Conservation (phyloP, 2,797 vertebrate genomes). For the Pachyuromys duprasi region DNA sequence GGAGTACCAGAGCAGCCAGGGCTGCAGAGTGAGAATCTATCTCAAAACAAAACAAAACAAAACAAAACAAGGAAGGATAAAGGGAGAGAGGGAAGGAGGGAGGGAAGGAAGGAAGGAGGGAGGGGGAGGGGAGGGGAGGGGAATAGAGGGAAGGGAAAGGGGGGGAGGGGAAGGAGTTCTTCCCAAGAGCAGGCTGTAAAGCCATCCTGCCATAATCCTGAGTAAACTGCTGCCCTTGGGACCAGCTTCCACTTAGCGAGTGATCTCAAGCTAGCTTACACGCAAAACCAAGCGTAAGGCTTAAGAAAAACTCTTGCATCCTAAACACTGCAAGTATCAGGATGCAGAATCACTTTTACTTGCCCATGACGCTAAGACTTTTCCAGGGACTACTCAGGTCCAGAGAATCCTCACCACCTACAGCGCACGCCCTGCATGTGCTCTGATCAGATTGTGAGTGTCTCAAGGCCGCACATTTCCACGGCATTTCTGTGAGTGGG, state of each 20-base stretch:
- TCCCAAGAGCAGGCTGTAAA: neutral
- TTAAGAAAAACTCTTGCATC: neutral
- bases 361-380: neutral
- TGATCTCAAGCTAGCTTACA: neutral
- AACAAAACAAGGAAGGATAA: neutral
- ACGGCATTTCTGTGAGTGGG: neutral
- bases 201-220: accelerated
- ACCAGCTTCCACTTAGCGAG: neutral
- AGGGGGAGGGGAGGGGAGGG: too few species aligned
- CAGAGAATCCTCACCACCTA: neutral
- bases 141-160: too few species aligned
- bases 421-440: accelerated
- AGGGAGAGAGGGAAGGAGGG: neutral
- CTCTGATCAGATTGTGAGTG: neutral
- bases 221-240: neutral
- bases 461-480: neutral
- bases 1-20: too few species aligned
- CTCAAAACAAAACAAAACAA: too few species aligned
- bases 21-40: too few species aligned
- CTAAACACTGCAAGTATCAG: neutral
- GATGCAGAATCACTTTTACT: neutral
- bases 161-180: neutral
- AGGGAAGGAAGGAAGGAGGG: too few species aligned
- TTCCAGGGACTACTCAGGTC: neutral
- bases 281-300: neutral